phyloP scores from a whole-genome alignment of 2,113 vertebrate species.

The Leucoraja erinaceus region DNA sequence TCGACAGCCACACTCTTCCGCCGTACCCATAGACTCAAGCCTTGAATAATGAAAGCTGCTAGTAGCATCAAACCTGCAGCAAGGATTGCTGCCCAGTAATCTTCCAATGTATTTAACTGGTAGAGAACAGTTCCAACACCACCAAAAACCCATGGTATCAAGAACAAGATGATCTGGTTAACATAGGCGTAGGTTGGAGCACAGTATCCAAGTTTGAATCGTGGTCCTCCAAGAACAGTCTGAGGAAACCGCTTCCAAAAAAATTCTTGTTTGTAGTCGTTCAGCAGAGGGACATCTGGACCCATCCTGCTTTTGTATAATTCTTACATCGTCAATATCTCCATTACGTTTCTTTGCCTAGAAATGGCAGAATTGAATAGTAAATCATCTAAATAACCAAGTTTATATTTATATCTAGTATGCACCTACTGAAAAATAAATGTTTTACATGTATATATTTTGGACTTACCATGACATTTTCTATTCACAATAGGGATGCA shows the following conservation, averaged over 20 bases:
- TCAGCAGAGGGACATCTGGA: conserved; percentile 93
- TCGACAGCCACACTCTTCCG: conserved; percentile 67
- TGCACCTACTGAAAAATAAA: conserved; percentile 45
- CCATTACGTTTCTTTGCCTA: conserved; percentile 36
- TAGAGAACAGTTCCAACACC: conserved; percentile 79
- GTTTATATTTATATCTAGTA: conserved; percentile 43
- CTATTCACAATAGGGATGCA: not conserved
- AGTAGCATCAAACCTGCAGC: conserved; percentile 82
- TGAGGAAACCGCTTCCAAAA: conserved; percentile 96
- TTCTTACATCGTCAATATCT: conserved; percentile 49
- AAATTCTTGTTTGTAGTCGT: conserved; percentile 97
- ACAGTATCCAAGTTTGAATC: conserved; percentile 84
- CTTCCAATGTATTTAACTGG: conserved; percentile 72
- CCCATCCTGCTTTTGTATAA: conserved; percentile 78
- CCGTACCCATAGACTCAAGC: conserved; percentile 66
- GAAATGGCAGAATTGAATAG: conserved; percentile 47
- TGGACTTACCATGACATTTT: not conserved
- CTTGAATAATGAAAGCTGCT: conserved; percentile 69
- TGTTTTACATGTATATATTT: conserved; percentile 38
- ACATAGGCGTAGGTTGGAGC: conserved; percentile 86
- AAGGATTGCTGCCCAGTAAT: conserved; percentile 65
- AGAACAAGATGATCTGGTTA: conserved; percentile 82
- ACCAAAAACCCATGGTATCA: conserved; percentile 85
- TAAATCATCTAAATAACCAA: conserved; percentile 46
- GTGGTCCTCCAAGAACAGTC: conserved; percentile 83